Conservation (phyloP, 2,797 vertebrate species). For the Macropus fuliginosus region DNA sequence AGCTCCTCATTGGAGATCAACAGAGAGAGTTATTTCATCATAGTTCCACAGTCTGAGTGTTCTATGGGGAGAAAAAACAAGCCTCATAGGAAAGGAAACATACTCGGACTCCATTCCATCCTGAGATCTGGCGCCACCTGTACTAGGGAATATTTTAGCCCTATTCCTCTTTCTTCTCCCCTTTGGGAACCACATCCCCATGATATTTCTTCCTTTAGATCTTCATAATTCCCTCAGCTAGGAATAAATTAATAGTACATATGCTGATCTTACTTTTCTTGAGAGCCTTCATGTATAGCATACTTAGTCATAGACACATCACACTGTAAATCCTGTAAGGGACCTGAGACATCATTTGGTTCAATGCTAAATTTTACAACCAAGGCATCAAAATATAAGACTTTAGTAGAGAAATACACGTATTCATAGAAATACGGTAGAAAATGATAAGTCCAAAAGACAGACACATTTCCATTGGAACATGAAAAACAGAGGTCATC, state of each 20-base stretch:
- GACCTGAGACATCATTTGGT: background rate
- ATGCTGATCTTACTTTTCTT: background rate
- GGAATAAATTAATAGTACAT: background rate
- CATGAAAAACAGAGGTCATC: background rate
- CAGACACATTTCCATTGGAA: background rate
- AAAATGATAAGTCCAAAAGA: background rate
- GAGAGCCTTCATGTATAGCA: background rate
- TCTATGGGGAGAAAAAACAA: background rate
- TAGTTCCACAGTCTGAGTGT: background rate
- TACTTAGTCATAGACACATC: background rate
- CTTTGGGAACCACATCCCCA: background rate
- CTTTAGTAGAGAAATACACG: background rate
- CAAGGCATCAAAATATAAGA: background rate
- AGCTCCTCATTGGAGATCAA: background rate
- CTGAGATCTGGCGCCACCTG: background rate
- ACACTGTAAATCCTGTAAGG: background rate
- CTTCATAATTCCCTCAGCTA: background rate
- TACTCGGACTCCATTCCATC: background rate
- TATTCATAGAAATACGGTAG: background rate
- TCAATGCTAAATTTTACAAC: background rate
- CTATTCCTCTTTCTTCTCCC: background rate
- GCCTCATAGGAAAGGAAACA: background rate
- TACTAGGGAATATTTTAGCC: background rate
- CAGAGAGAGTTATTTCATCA: background rate
- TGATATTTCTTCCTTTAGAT: background rate